Percentiles rank a stretch among this genome's conserved stretches.
These are phyloP conservation scores for Cathartes aura DNA, from an alignment of 2,113 vertebrate genomes.

Conservation along the genomic window DNA sequence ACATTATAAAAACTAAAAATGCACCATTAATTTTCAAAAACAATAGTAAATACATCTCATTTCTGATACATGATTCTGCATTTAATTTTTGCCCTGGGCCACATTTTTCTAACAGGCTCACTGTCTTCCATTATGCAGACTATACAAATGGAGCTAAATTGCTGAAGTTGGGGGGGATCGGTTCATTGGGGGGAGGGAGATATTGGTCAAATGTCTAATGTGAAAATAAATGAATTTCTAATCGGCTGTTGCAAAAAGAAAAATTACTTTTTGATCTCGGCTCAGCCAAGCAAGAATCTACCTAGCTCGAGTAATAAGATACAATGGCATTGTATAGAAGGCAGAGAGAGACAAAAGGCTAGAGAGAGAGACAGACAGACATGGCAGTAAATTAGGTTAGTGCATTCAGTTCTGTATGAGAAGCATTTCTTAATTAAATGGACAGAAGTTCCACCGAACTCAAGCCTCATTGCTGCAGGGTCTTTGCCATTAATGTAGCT, in stretches of 20 bases:
- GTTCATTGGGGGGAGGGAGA: slow-evolving; percentile 37
- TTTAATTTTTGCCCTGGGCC: slow-evolving; percentile 91
- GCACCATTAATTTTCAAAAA: slow-evolving; percentile 99
- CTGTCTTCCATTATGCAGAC: slow-evolving; percentile 93
- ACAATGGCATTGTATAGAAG: background rate
- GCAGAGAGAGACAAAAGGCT: slow-evolving; percentile 62
- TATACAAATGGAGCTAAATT: slow-evolving; percentile 87
- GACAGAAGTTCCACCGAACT: background rate
- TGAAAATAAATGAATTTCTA: slow-evolving; percentile 90
- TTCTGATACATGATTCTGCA: slow-evolving; percentile 88
- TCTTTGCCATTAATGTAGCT: background rate
- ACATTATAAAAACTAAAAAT: slow-evolving; percentile 99
- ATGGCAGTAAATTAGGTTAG: background rate
- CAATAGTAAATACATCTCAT: slow-evolving; percentile 95
- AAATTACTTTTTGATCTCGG: slow-evolving; percentile 87
- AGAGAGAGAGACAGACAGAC: background rate
- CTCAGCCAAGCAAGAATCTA: slow-evolving; percentile 83
- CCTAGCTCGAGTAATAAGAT: slow-evolving; percentile 75
- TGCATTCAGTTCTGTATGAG: slow-evolving; percentile 44
- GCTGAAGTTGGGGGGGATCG: slow-evolving; percentile 71
- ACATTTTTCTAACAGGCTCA: slow-evolving; percentile 81
- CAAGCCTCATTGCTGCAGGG: slow-evolving; percentile 16
- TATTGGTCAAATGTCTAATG: slow-evolving; percentile 81
- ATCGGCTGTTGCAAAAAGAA: slow-evolving; percentile 87
- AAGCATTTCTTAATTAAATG: slow-evolving; percentile 64